Conservation (phyloP, 2,113 vertebrate species). For the Xenus cinereus region DNA sequence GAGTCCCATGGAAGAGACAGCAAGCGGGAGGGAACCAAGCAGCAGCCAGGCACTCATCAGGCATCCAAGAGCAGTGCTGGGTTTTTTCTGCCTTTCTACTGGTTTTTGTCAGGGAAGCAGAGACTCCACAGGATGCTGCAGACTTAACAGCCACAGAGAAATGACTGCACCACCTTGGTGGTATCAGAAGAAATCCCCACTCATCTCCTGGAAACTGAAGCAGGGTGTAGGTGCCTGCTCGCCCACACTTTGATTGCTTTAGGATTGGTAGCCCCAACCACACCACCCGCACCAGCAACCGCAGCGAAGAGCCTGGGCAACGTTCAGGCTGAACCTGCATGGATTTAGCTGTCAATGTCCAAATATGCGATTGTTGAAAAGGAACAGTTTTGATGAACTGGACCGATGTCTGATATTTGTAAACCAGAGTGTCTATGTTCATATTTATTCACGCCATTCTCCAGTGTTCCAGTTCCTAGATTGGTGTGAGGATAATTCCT, state of each 20-base stretch:
- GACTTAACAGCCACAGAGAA: neutral
- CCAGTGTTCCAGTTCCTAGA: neutral
- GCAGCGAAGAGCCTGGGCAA: neutral
- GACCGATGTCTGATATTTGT: neutral
- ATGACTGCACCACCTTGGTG: neutral
- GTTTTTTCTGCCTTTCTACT: neutral
- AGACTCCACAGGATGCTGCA: neutral
- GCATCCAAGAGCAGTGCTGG: neutral
- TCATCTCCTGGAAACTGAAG: neutral
- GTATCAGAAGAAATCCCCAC: neutral
- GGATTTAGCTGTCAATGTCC: neutral
- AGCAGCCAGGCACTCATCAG: neutral
- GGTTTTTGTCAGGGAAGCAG: neutral
- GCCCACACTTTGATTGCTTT: neutral
- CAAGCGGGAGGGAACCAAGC: neutral
- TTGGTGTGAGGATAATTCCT: conserved; percentile 31
- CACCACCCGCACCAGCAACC: neutral
- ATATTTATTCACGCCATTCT: conserved; percentile 25
- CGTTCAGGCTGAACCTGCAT: neutral
- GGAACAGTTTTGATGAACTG: neutral
- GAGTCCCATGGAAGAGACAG: neutral
- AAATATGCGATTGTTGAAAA: neutral
- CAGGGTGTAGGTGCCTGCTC: neutral
- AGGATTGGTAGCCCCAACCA: neutral
- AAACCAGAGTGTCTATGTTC: neutral